Conservation (phyloP, 1,140 invertebrate species). For the Ditylenchus dipsaci region DNA sequence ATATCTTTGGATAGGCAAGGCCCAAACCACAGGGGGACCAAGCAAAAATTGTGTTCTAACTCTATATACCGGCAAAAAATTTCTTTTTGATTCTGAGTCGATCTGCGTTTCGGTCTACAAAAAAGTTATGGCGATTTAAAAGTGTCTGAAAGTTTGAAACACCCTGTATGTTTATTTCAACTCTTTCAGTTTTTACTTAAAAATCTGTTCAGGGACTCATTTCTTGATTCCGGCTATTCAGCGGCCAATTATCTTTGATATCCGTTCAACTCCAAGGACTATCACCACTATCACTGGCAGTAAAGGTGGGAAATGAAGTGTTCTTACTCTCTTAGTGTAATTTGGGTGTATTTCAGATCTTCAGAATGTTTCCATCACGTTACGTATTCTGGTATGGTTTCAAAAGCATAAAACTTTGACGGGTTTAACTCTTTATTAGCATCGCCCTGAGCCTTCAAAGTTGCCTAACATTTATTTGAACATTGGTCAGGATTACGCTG, state of each 20-base stretch:
- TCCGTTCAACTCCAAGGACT: constrained; percentile 88
- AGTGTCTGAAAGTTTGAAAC: too few species aligned
- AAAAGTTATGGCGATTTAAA: too few species aligned
- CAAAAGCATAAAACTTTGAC: too few species aligned
- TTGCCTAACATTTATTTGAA: constrained; percentile 88
- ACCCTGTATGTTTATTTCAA: too few species aligned
- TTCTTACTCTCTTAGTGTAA: constrained; percentile 2
- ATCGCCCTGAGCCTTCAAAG: constrained; percentile 80
- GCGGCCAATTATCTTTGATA: constrained; percentile 92
- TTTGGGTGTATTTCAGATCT: constrained; percentile 73
- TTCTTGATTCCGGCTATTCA: constrained; percentile 99
- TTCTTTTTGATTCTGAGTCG: too few species aligned
- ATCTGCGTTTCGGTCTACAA: too few species aligned
- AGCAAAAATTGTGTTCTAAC: too few species aligned
- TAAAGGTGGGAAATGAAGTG: constrained; percentile 68
- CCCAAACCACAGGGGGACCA: too few species aligned
- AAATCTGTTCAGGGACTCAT: constrained; percentile 74
- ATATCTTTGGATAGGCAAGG: too few species aligned
- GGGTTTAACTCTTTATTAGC: constrained; percentile 59
- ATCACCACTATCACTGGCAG: constrained; percentile 93
- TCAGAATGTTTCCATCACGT: constrained; percentile 97
- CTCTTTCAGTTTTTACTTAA: too few species aligned
- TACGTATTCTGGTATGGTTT: constrained; percentile 74
- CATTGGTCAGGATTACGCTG: constrained; percentile 93
- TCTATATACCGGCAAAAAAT: too few species aligned